Base-by-base conservation (phyloP, 2,888 invertebrate species). In the Xestoiulus laeticollis region DNA sequence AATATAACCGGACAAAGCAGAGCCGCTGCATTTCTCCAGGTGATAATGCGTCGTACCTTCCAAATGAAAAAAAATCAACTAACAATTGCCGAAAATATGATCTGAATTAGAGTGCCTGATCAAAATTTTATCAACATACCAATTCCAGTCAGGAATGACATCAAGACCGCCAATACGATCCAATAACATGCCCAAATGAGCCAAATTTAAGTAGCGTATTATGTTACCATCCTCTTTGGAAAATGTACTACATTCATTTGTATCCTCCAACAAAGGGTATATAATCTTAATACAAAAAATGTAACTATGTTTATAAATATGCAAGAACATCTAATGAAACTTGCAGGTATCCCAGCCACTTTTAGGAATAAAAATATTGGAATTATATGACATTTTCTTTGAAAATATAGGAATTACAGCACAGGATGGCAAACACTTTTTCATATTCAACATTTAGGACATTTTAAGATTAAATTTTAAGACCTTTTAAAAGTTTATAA, bases 11-110 rank as follows among this genome's bases (percentile, higher is more conserved):
- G 6, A 93, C 92, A 90, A 94, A 93, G 83, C 93, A 92, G n/a
- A 94, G 90, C 87, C 94, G 91, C 90, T 94, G 94, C 91, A 92
- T 92, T 90, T 94, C 94, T 82, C 94, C 94, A 1, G 94, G 94
- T 0, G 94, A 94, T 88, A 94, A 90, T 68, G 93, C 92, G 90
- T 94, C 93, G 90, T 92, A 84, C 84, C 84, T 84, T 2, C 26
- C 68, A 68, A 68, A 68, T n/a, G 43, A 84, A 10, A n/a, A n/a
- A n/a, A 22, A 84, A 84, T 33, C 30, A 84, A n/a, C n/a, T 84
- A 33, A 33, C 10, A 19, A 84, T 33, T 32, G 5, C n/a, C 16
- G 33, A 43, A 22, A 43, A 6, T 38, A 84, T 6, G 0, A 82
- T 82, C 12, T 10, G 8, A 33, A 84, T 33, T 14, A 33, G 8